Evolutionary conservation across 2,888 invertebrate species (phyloP), one percentile per base, ranked within the genome.

Genomic region (Stomorhina lunata): DNA sequence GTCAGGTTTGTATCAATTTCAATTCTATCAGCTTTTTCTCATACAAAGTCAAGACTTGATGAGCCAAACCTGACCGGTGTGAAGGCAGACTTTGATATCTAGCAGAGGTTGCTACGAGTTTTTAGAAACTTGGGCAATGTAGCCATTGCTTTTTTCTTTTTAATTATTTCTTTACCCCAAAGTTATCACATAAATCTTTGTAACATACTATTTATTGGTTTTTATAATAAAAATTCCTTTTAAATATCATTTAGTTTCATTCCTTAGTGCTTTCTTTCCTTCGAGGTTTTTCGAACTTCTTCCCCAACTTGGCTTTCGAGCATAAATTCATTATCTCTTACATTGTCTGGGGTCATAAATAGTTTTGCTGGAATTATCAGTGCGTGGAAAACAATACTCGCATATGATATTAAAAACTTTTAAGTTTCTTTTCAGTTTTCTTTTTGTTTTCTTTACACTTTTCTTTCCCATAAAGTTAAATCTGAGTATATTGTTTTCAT

Each of bases 331-430:
- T 76, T 71, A 71, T 65, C 29, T 80, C 15, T 43, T 9, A 20
- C 43, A 71, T 82, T 79, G 71, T 82, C 69, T 79, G 27, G 40
- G 63, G 73, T n/a, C 43, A 69, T 45, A 71, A 79, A 69, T 82
- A 75, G 82, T 79, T 82, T 79, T 75, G 15, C 6, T 32, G 29
- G 59, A 75, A 72, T 75, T 75, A 37, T 55, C 34, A 34, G 20
- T 25, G 22, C 43, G 59, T 45, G 20, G 7, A 43, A 79, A 82
- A 76, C 82, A 82, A 79, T 82, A n/a, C n/a, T n/a, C n/a, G n/a
- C n/a, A 71, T 82, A 79, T 76, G 71, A 76, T 76, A 82, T 76
- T 79, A 79, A 82, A 82, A 82, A 75, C 43, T 75, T 66, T 76
- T 45, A 32, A 53, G 15, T 53, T 45, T 29, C 55, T 34, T 17